These are phyloP conservation scores for Heliconius cydno DNA, from an alignment of 2,888 invertebrate genomes.

Conservation along the genomic window DNA sequence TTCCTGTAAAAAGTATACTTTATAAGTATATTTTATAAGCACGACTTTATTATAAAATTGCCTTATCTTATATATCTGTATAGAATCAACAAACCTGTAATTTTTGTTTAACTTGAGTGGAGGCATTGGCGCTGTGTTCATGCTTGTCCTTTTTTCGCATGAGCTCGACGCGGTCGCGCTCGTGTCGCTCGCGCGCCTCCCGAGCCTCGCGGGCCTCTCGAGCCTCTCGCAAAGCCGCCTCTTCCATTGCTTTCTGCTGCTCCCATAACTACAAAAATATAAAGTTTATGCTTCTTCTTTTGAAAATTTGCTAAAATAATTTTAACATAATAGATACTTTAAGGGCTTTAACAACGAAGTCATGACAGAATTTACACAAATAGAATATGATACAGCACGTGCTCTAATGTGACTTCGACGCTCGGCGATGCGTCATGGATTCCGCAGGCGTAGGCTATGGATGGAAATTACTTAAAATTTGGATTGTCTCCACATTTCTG, in stretches of 20 bases:
- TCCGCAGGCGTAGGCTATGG: constrained; percentile 32
- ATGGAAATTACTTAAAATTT: constrained; percentile 49
- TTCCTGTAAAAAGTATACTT: constrained; percentile 78
- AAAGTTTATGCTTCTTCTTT: neutral
- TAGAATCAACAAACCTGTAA: constrained; percentile 12
- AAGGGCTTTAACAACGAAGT: neutral
- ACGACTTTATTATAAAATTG: too few relatives aligned
- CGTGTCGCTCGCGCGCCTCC: constrained; percentile 86
- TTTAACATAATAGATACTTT: neutral
- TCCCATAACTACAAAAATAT: constrained; percentile 91
- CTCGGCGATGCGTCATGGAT: constrained; percentile 36
- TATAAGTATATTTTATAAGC: neutral
- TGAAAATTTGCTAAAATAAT: neutral
- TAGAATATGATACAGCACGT: constrained; percentile 28
- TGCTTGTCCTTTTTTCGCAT: constrained; percentile 96
- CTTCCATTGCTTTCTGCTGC: constrained; percentile 92
- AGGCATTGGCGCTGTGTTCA: constrained; percentile 97
- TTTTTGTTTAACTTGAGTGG: constrained; percentile 97
- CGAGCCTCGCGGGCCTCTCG: constrained; percentile 90
- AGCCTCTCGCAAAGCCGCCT: constrained; percentile 91
- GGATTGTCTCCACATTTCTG: constrained; percentile 54
- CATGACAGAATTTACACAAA: constrained; percentile 25
- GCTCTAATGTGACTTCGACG: constrained; percentile 22
- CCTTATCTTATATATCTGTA: neutral
- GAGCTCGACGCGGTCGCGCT: constrained; percentile 92